Percentiles rank a stretch among this genome's conserved stretches.
These are phyloP conservation scores for Phalangium opilio DNA, from an alignment of 2,888 invertebrate genomes.

Conservation along the genomic window DNA sequence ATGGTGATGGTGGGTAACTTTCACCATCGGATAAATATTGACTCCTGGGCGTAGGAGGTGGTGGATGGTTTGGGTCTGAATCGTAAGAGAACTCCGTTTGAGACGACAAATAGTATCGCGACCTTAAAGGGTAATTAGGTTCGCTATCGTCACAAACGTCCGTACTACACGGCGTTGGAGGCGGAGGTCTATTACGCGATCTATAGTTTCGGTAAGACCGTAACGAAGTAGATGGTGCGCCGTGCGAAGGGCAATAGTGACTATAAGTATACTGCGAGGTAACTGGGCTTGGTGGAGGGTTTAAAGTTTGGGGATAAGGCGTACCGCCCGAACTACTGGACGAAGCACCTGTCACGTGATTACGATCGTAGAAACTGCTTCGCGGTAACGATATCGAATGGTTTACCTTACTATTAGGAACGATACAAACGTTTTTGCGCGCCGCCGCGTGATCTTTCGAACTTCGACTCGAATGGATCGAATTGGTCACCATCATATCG, in stretches of 20 bases:
- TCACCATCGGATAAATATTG: conserved; percentile 51
- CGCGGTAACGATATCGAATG: conserved; percentile 1
- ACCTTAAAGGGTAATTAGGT: conserved; percentile 24
- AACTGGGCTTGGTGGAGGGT: conserved; percentile 81
- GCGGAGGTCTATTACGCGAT: conserved; percentile 48
- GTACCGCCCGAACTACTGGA: conserved; percentile 49
- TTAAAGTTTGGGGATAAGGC: conserved; percentile 48
- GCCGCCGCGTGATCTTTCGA: conserved; percentile 3
- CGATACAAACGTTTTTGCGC: conserved; percentile 3
- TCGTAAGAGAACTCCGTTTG: conserved; percentile 41
- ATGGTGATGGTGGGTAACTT: conserved; percentile 43
- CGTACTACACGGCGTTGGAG: conserved; percentile 86
- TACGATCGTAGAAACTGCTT: conserved; percentile 37
- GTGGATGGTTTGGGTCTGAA: conserved; percentile 56
- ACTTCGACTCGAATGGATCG: not conserved
- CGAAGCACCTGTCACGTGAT: conserved; percentile 52
- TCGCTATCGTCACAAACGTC: conserved; percentile 62
- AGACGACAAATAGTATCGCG: conserved; percentile 17
- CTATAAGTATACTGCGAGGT: conserved; percentile 29
- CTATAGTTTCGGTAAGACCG: conserved; percentile 43
- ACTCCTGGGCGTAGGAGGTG: conserved; percentile 57
- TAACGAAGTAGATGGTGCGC: conserved; percentile 37
- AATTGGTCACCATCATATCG: conserved; percentile 8
- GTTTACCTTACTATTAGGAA: conserved; percentile 4
- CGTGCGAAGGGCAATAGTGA: conserved; percentile 8